A percentile compares a stretch with the other conserved stretches of the same genome.
These are phyloP conservation scores for Hypsopygia costalis DNA, from an alignment of 2,888 invertebrate genomes.

Conservation along the genomic window DNA sequence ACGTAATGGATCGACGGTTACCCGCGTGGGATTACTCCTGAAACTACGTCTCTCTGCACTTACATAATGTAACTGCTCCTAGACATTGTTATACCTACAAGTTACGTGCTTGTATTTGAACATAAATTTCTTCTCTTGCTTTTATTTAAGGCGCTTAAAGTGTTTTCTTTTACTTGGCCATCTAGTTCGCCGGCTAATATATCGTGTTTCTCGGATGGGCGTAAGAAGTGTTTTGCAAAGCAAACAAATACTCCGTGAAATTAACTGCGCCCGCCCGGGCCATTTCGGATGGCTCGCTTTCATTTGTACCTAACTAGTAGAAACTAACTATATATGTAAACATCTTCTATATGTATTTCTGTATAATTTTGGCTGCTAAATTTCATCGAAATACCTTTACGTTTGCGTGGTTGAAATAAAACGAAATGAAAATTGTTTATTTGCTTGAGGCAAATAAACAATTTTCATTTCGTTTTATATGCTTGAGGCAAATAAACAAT, in stretches of 20 bases:
- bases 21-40: conserved; percentile 6
- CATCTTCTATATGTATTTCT: too few species aligned
- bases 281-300: conserved; percentile 46
- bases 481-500: too few species aligned
- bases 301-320: conserved; percentile 19
- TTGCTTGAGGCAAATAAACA: too few species aligned
- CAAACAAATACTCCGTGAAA: conserved; percentile 68
- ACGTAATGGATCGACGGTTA: conserved; percentile 13
- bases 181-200: conserved; percentile 30
- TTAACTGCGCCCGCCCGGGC: conserved; percentile 52
- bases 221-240: conserved; percentile 53
- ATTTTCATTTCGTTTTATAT: too few species aligned
- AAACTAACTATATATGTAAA: conserved; percentile 17
- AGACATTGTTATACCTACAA: background rate
- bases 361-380: too few species aligned
- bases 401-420: too few species aligned
- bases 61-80: conserved; percentile 4
- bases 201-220: conserved; percentile 34
- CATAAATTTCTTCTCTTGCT: background rate
- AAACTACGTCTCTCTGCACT: background rate
- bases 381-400: too few species aligned
- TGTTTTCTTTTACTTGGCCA: conserved; percentile 25
- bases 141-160: background rate
- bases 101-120: background rate
- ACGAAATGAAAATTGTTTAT: too few species aligned